Conservation (phyloP, 2,888 invertebrate species). For the Choreutis nemorana region DNA sequence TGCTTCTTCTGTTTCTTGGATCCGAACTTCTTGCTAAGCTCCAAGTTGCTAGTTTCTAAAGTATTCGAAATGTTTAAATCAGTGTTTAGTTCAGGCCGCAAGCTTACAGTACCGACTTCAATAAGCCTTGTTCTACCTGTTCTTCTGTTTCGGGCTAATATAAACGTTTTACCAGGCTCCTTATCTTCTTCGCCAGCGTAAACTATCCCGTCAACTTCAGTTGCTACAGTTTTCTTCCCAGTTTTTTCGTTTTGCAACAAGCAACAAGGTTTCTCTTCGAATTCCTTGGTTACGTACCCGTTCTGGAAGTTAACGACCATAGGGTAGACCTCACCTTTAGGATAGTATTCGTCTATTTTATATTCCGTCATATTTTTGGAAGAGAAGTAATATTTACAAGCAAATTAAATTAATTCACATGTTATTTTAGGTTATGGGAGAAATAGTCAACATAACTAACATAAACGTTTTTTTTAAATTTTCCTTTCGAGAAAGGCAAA, state of each 20-base stretch:
- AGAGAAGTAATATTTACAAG: slow-evolving; percentile 1
- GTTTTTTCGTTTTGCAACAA: slow-evolving; percentile 23
- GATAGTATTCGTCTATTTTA: slow-evolving; percentile 31
- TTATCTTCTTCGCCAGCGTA: slow-evolving; percentile 37
- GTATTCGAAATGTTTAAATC: slow-evolving; percentile 18
- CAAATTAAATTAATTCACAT: slow-evolving; percentile 5
- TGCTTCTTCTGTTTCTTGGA: slow-evolving; percentile 68
- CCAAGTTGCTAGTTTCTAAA: slow-evolving; percentile 31
- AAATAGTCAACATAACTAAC: too few species aligned
- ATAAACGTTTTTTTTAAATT: too few species aligned
- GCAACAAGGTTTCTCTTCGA: slow-evolving; percentile 21
- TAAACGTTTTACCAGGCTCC: slow-evolving; percentile 28
- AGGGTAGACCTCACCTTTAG: slow-evolving; percentile 25
- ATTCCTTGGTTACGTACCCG: slow-evolving; percentile 34
- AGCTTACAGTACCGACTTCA: slow-evolving; percentile 24
- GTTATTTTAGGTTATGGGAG: too few species aligned
- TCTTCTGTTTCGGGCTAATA: slow-evolving; percentile 31
- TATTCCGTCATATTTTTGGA: slow-evolving; percentile 35
- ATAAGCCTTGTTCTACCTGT: slow-evolving; percentile 45
- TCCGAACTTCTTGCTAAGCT: slow-evolving; percentile 70
- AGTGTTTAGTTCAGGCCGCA: slow-evolving; percentile 25
- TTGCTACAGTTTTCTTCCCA: slow-evolving; percentile 21
- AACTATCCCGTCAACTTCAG: slow-evolving; percentile 25
- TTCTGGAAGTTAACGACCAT: slow-evolving; percentile 42
- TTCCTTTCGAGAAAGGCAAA: too few species aligned